Base-by-base conservation (phyloP, 2,888 invertebrate species). In the Troides helena region DNA sequence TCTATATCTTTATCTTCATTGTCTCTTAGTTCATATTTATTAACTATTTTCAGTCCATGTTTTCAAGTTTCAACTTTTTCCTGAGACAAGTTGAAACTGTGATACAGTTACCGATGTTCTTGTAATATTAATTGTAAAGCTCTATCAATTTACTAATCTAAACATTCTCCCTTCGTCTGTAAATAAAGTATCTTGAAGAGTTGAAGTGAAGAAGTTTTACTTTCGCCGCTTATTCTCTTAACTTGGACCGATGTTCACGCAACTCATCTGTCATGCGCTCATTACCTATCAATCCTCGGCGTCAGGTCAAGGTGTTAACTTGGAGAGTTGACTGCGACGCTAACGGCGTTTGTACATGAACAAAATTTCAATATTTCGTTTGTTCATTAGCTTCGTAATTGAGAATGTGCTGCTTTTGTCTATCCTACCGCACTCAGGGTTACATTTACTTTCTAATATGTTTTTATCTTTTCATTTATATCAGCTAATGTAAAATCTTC, bases 241-340 rank as follows among this genome's bases (percentile, higher is more conserved):
- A 60, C 70, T 57, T 61, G 61, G 12, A 46, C 60, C 50, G 50
- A 17, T 50, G 53, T 53, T 25, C 25, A 30, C 17, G 56, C 60
- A 39, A 62, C 56, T 61, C 73, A 68, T 68, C 71, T 65, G 71
- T 73, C 70, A 70, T 68, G 21, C 63, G 60, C 71, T 71, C 66
- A 72, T 73, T 69, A 71, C 68, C 72, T 69, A 71, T 75, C 71
- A 71, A 73, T 73, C 65, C 61, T 58, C 12, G 56, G 68, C 59
- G 74, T 71, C 71, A 71, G 74, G 73, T 74, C 73, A 73, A 71
- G 65, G 65, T 69, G 65, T 46, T 70, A 72, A 72, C 67, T 71
- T 67, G 25, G 56, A 60, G 57, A 69, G 56, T 71, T 70, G 67
- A 72, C 69, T 62, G 65, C 69, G 61, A 36, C 50, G 18, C 57